Conservation (phyloP, 2,888 invertebrate genomes). For the Tipula unca region DNA sequence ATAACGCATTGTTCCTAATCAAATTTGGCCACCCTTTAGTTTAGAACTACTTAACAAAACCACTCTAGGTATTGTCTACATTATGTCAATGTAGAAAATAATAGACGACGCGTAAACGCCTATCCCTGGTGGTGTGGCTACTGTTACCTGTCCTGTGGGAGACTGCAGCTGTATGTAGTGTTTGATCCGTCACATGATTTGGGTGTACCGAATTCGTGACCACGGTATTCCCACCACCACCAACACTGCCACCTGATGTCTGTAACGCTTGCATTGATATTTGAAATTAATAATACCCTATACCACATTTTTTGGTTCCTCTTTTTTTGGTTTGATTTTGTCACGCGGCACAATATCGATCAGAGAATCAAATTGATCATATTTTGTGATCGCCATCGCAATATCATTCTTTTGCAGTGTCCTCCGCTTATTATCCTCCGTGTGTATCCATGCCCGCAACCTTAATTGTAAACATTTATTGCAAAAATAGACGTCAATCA, state of each 20-base stretch:
- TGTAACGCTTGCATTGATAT: conserved; percentile 64
- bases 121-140: too few relatives aligned
- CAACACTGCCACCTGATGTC: conserved; percentile 39
- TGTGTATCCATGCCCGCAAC: conserved; percentile 92
- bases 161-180: conserved; percentile 19
- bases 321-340: conserved; percentile 44
- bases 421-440: conserved; percentile 92
- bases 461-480: too few relatives aligned
- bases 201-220: background rate
- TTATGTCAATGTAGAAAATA: too few relatives aligned
- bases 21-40: too few relatives aligned
- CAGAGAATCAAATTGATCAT: conserved; percentile 96
- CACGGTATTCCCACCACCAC: background rate
- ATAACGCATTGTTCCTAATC: too few relatives aligned
- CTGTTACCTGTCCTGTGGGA: conserved; percentile 25
- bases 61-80: too few relatives aligned
- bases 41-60: too few relatives aligned
- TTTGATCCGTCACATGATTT: background rate
- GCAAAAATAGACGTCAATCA: too few relatives aligned
- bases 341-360: conserved; percentile 99
- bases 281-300: conserved; percentile 62
- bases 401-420: conserved; percentile 95
- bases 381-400: conserved; percentile 93
- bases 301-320: conserved; percentile 16
- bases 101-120: too few relatives aligned